Base-by-base conservation (phyloP, 1,140 invertebrate genomes). In the Pogonomyrmex barbatus region DNA sequence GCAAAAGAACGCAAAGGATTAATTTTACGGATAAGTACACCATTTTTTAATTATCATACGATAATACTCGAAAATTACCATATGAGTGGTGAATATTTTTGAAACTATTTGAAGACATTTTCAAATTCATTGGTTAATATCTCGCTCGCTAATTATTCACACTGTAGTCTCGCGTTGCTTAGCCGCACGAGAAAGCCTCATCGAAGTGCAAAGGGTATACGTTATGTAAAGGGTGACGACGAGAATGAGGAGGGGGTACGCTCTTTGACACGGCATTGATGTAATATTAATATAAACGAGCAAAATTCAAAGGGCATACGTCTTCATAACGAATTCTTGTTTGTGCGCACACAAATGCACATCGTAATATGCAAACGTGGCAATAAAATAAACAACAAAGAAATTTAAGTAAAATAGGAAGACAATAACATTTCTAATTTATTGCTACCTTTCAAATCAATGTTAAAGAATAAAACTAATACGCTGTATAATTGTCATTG, bases 271-370 rank as follows among this genome's bases (percentile, higher is more conserved):
- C 85, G 63, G 79, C 88, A 92, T 93, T 92, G 91, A 93, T 93
- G 89, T 87, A 91, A 90, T 91, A 92, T 92, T 93, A 93, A 93
- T 92, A 83, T 91, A 79, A 89, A 90, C 88, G 88, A 82, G 86
- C 79, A 87, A 89, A 91, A 91, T 89, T 93, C 92, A 93, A 93
- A 93, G 92, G 89, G 89, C 85, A 86, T 76, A 67, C 85, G 63
- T 62, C 86, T 78, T 83, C 50, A 56, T 93, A 90, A 92, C 91
- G 90, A 91, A 87, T 90, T 89, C 90, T 90, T 91, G 91, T 91
- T 91, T 87, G 67, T 88, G 78, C 86, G 60, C 85, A 84, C 60
- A 81, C 85, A 73, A 88, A 88, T 54, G 36, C 54, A 58, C 54
- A 42, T 85, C 52, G 78, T 87, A 54, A 85, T 73, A 88, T 84